Conservation (phyloP, 64 coral and sea anemone species). For the Acropora yongei region DNA sequence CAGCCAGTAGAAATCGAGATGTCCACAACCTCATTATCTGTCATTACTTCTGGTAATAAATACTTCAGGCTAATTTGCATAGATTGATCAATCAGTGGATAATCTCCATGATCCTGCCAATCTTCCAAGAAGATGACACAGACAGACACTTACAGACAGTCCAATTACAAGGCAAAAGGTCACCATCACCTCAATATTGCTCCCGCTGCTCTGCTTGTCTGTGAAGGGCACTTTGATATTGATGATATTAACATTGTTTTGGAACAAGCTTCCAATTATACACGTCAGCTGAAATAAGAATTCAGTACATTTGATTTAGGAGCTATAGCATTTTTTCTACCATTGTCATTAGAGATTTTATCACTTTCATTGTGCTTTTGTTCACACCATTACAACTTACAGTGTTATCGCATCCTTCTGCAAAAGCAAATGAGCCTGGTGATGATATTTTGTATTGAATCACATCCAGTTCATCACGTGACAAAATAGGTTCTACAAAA, state of each 20-base stretch:
- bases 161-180: background rate
- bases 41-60: no score
- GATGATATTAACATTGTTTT: constrained; percentile 82
- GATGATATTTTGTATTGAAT: constrained; percentile 73
- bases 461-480: constrained; percentile 81
- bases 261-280: constrained; percentile 89
- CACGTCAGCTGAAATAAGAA: constrained; percentile 76
- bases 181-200: background rate
- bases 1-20: no score
- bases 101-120: no score
- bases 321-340: no score
- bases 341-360: no score
- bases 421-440: constrained; percentile 91
- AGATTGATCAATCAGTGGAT: no score
- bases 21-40: no score
- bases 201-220: background rate
- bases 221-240: constrained; percentile 69
- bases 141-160: background rate
- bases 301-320: background rate
- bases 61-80: no score
- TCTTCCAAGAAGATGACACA: no score
- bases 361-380: no score
- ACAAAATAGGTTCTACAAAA: constrained; percentile 75
- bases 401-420: constrained; percentile 28
- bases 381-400: background rate